Evolutionary conservation across 2,797 vertebrate species (phyloP), one percentile per base, ranked within the genome.

Genomic region (Paedocypris micromegethes): DNA sequence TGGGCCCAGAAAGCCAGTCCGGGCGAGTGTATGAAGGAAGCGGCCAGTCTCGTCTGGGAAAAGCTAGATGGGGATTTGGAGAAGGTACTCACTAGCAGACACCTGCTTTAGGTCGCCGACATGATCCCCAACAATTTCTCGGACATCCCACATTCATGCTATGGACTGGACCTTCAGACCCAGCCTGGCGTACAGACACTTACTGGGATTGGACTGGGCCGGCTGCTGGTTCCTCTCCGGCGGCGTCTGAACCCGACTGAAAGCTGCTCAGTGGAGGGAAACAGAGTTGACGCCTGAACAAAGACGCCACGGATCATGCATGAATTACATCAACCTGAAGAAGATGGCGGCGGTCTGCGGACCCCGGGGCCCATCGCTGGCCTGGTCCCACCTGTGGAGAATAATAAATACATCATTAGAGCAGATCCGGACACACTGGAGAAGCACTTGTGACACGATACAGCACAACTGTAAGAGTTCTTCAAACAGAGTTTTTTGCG

Each of bases 31-130:
- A 83, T 63, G 85, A 74, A 53, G 83, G 78, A 52, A 84, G 80
- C 3, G 80, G 75, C 89, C 86, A 91, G 66, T 91, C 90, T 81
- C 89, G 85, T 81, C 89, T 87, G 72, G 83, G 79, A 74, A 87
- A 83, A 81, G 82, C 91, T 92, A 85, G 78, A 81, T 66, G 60
- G 68, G 64, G 69, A 86, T 75, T 89, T 83, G 79, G 82, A 78
- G 82, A 81, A 83, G 81, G 76, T 49, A 65, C 66, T 73, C 82
- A 76, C 78, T 69, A 76, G 23, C 23, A 23, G 23, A 23, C 23
- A 23, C 23, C 23, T 23, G 23, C 23, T 23, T 23, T 1, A 23
- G 23, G 23, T 23, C 23, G 23, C 23, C 23, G 23, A 23, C 23
- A 23, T 23, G 23, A 23, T 23, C 23, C 23, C 23, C 23, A 23